Evolutionary conservation across 2,797 vertebrate species (phyloP).

Genomic region (Clarias laeviceps): DNA sequence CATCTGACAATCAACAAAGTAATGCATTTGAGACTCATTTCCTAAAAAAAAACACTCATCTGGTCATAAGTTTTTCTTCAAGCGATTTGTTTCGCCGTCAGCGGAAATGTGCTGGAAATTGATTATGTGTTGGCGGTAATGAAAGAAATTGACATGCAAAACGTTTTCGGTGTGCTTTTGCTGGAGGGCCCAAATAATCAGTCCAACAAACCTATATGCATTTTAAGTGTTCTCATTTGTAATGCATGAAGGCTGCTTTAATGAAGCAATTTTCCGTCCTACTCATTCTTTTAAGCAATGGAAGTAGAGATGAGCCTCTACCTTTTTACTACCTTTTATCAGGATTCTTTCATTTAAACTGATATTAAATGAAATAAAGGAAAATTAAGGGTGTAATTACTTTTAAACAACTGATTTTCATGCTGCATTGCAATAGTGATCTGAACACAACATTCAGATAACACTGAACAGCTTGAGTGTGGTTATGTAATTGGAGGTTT

Average conservation of each 20-base stretch:
- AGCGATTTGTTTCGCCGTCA: conserved; percentile 23
- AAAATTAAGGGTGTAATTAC: not conserved
- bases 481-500: not conserved
- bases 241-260: conserved; percentile 34
- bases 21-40: conserved; percentile 27
- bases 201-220: conserved; percentile 27
- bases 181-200: conserved; percentile 42
- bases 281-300: conserved; percentile 20
- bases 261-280: conserved; percentile 29
- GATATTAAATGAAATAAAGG: conserved; percentile 14
- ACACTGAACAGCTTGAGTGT: conserved; percentile 13
- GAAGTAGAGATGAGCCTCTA: conserved; percentile 18
- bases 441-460: conserved; percentile 18
- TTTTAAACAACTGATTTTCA: conserved; percentile 8
- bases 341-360: conserved; percentile 29
- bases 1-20: conserved; percentile 32
- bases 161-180: conserved; percentile 14
- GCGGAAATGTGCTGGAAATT: conserved; percentile 33
- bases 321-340: conserved; percentile 21
- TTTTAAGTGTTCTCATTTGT: conserved; percentile 44
- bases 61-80: conserved; percentile 17
- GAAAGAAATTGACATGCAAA: conserved; percentile 42
- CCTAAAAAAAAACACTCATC: conserved; percentile 1
- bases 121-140: conserved; percentile 39
- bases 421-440: not conserved